phyloP scores from a whole-genome alignment of 2,797 vertebrate species.

The Chelmon rostratus region DNA sequence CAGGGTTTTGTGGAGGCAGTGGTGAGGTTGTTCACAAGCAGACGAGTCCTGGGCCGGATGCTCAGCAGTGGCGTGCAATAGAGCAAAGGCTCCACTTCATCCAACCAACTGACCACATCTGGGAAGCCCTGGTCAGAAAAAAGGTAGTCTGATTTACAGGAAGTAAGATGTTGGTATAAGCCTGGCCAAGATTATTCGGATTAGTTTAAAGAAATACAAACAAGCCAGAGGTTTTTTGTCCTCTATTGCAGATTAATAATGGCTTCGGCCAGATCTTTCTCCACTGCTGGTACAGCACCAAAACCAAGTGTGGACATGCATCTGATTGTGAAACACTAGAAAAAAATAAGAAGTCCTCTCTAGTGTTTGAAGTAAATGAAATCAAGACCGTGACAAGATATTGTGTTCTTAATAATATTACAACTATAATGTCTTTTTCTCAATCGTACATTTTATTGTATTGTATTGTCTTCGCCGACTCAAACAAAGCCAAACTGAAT shows the following conservation, averaged over 20 bases:
- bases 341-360: neutral
- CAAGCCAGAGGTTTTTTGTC: too few species aligned
- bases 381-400: neutral
- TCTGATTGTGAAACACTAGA: too few species aligned
- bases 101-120: conserved; percentile 78
- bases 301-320: too few species aligned
- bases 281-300: too few species aligned
- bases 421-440: too few species aligned
- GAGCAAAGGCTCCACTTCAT: conserved; percentile 78
- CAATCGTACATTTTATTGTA: neutral
- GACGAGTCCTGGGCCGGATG: conserved; percentile 64
- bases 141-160: neutral
- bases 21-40: conserved; percentile 66
- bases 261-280: too few species aligned
- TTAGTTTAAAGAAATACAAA: too few species aligned
- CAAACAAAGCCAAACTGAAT: neutral
- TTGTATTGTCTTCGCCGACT: neutral
- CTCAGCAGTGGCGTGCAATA: conserved; percentile 81
- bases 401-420: neutral
- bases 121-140: conserved; percentile 73
- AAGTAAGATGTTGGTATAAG: too few species aligned
- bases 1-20: conserved; percentile 63
- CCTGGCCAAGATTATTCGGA: too few species aligned
- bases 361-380: neutral
- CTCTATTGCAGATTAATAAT: too few species aligned